Percentiles rank a stretch among this genome's conserved stretches.
Conservation (phyloP, 2,113 vertebrate species). For the Nothoprocta perdicaria region DNA sequence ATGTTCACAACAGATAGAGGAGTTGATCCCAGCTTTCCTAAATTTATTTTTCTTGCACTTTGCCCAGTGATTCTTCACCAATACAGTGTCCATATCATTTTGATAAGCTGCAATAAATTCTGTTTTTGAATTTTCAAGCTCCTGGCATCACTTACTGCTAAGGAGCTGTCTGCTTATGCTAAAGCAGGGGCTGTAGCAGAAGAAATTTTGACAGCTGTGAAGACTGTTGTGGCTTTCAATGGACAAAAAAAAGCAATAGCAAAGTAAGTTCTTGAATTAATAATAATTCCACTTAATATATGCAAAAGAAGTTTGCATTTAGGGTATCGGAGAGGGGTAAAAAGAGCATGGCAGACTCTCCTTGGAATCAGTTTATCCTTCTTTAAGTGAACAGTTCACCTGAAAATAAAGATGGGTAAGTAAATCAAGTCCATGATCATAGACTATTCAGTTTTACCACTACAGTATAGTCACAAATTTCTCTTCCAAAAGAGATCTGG, state of each 20-base stretch:
- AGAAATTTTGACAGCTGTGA: slow-evolving; percentile 70
- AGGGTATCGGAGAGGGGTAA: not conserved
- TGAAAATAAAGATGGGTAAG: not conserved
- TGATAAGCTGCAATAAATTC: not conserved
- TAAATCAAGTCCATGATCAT: not conserved
- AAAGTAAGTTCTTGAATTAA: slow-evolving; percentile 46
- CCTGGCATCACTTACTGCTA: slow-evolving; percentile 61
- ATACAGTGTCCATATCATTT: fast-evolving
- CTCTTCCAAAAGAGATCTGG: not conserved
- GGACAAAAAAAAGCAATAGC: slow-evolving; percentile 71
- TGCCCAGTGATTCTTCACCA: not conserved
- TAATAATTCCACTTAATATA: not conserved
- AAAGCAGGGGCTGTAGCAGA: slow-evolving; percentile 76
- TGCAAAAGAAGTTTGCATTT: not conserved
- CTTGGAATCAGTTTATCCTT: not conserved
- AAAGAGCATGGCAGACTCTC: not conserved
- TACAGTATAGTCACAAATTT: not conserved
- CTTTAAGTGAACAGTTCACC: not conserved
- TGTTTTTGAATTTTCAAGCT: slow-evolving; percentile 49
- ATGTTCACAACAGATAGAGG: not conserved
- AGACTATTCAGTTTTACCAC: not conserved
- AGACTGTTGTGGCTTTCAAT: slow-evolving; percentile 76
- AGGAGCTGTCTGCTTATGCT: slow-evolving; percentile 71
- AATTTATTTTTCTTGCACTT: not conserved
- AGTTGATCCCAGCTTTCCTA: not conserved